These are phyloP conservation scores for Pseudeuparius sepicola DNA, from an alignment of 2,888 invertebrate species.

Conservation along the genomic window DNA sequence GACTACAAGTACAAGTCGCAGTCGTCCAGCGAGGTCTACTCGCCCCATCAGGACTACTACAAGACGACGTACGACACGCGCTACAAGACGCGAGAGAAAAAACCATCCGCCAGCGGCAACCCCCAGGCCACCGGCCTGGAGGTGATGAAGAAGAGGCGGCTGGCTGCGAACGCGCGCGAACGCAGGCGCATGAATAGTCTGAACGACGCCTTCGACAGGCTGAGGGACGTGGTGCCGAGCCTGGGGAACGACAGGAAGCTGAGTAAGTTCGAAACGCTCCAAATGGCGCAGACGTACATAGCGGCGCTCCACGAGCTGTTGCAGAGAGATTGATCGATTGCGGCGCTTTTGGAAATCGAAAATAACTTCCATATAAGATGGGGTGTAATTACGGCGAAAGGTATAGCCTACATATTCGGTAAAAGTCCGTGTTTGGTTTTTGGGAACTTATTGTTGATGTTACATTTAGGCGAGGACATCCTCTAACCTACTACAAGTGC, in stretches of 20 bases:
- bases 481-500: too few relatives aligned
- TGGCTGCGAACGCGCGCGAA: constrained; percentile 67
- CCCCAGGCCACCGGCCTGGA: constrained; percentile 32
- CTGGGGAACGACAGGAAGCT: constrained; percentile 59
- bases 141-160: constrained; percentile 46
- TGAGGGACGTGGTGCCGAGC: constrained; percentile 60
- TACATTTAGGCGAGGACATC: too few relatives aligned
- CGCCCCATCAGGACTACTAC: constrained; percentile 27
- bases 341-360: neutral
- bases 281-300: constrained; percentile 71
- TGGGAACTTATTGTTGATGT: too few relatives aligned
- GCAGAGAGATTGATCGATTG: constrained; percentile 36
- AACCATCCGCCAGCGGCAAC: constrained; percentile 10
- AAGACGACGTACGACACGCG: constrained; percentile 21
- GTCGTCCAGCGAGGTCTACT: constrained; percentile 19
- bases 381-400: too few relatives aligned
- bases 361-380: constrained; percentile 1
- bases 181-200: constrained; percentile 62
- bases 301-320: constrained; percentile 55
- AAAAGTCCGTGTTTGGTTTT: too few relatives aligned
- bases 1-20: constrained; percentile 28
- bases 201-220: constrained; percentile 62
- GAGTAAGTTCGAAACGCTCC: constrained; percentile 66
- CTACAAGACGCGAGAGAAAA: constrained; percentile 21
- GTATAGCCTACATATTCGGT: too few relatives aligned